Conservation (phyloP, 2,113 vertebrate species). For the Todiramphus saurophagus region DNA sequence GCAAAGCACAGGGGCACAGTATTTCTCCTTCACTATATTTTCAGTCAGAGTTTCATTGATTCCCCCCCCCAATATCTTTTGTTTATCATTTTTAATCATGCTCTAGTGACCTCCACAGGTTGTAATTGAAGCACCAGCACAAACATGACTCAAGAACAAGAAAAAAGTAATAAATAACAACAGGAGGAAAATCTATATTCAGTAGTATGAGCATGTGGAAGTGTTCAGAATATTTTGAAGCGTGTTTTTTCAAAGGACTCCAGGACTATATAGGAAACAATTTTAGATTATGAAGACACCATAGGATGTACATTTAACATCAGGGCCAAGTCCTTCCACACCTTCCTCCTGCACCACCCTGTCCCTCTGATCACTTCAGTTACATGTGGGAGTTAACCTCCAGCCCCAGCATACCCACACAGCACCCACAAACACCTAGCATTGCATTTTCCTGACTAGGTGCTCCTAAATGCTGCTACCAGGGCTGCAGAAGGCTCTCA, state of each 20-base stretch:
- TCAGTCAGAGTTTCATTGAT: constrained; percentile 8
- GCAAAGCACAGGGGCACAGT: background rate
- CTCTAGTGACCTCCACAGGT: background rate
- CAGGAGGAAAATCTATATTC: background rate
- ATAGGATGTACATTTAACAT: background rate
- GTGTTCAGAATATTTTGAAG: background rate
- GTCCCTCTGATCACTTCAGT: background rate
- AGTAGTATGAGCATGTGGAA: background rate
- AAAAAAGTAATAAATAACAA: background rate
- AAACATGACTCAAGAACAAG: background rate
- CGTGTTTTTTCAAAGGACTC: background rate
- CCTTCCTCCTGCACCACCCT: background rate
- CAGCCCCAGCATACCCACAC: background rate
- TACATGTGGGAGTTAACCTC: background rate
- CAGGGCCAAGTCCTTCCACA: too few relatives aligned
- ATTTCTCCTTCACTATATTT: background rate
- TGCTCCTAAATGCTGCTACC: background rate
- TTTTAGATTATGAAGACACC: background rate
- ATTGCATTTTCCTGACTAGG: background rate
- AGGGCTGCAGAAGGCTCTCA: background rate
- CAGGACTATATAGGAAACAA: background rate
- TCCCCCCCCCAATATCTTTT: background rate
- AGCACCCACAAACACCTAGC: background rate
- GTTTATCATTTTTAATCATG: constrained; percentile 42
- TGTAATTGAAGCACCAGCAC: background rate